Conservation (phyloP, 2,797 vertebrate genomes). For the Schizopygopsis pylzovi region DNA sequence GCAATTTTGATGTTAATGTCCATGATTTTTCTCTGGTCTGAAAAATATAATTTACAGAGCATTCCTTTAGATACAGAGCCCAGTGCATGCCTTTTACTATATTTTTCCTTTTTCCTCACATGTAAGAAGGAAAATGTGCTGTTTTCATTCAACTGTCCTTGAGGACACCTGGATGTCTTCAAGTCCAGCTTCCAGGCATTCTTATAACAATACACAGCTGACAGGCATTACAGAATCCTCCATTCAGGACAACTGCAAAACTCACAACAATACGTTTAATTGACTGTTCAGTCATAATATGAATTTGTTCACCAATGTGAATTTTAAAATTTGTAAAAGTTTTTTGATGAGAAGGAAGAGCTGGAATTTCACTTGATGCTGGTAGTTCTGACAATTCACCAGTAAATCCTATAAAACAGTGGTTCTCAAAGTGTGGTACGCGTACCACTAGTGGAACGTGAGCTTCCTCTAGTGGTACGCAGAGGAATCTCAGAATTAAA, state of each 20-base stretch:
- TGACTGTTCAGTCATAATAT: conserved; percentile 12
- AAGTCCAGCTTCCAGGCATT: conserved; percentile 21
- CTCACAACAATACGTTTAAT: conserved; percentile 25
- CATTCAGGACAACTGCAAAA: not conserved
- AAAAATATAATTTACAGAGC: not conserved
- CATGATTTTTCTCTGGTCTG: not conserved
- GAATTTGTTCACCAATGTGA: not conserved
- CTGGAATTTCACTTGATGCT: not conserved
- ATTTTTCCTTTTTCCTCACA: not conserved
- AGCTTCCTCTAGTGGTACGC: too few relatives aligned
- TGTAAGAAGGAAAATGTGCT: not conserved
- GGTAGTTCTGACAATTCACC: not conserved
- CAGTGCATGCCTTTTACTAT: not conserved
- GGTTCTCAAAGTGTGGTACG: too few relatives aligned
- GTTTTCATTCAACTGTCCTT: conserved; percentile 31
- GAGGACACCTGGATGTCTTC: conserved; percentile 45
- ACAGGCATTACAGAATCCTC: conserved; percentile 9
- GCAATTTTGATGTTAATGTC: not conserved
- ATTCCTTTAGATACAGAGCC: not conserved
- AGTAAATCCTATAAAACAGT: not conserved
- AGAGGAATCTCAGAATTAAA: too few relatives aligned
- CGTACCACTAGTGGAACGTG: too few relatives aligned
- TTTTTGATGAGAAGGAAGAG: not conserved
- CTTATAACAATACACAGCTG: conserved; percentile 25
- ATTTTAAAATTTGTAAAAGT: not conserved